Base-by-base conservation (phyloP, 2,797 vertebrate genomes). In the Oreortyx pictus region DNA sequence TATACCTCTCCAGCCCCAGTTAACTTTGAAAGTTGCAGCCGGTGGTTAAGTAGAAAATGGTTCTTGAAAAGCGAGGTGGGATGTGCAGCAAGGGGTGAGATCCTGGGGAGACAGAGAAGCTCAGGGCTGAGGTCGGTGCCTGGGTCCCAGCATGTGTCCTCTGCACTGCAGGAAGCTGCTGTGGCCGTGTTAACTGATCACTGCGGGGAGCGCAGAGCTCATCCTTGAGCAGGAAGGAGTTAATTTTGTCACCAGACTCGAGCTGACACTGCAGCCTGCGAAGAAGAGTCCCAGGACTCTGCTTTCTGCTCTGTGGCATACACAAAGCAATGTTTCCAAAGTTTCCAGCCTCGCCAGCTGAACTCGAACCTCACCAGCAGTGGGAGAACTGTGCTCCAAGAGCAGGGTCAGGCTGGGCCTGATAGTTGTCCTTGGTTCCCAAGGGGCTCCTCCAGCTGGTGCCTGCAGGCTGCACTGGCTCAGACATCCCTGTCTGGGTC, bases 1-100 rank as follows among this genome's bases (percentile, higher is more conserved):
- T 98, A 96, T 97, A 95, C 94, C 93, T 97, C 93, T 89, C 74
- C 93, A 94, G 87, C 88, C 93, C 95, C 93, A 95, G 93, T 96
- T 96, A 97, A 96, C 94, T 90, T 93, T 92, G 80, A 94, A 94
- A 93, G 89, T 92, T 94, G 84, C 90, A 82, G 70, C 75, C 88
- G 82, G 44, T 86, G 74, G 73, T 92, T 90, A 95, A 90, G 80
- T 70, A 78, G 73, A 85, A 85, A 94, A 94, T 47, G 72, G 86
- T 94, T 96, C 95, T 92, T 88, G 78, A 96, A 92, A 90, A 96
- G 88, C n/a, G 33, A 61, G 49, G 67, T 72, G 84, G 88, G 76
- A 54, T 84, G 33, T 0, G 3, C 12, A 33, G 67, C 6, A 25
- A 39, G 11, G 18, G 59, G 33, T 1, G 2, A 73, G 20, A 59